Conservation (phyloP, 2,113 vertebrate species). For the Sitta europaea region DNA sequence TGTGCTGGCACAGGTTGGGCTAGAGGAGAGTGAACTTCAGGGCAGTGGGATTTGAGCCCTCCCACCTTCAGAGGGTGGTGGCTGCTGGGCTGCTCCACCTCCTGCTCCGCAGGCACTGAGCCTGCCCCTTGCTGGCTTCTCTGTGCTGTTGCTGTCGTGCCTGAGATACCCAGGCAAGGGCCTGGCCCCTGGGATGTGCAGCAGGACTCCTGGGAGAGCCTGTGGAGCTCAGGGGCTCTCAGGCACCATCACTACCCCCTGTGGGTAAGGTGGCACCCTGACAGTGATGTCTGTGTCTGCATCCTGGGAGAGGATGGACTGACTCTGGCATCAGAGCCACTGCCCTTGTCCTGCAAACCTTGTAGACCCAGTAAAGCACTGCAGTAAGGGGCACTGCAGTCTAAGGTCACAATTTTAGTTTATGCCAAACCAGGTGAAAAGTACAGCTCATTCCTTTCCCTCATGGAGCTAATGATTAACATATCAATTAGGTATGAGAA, state of each 20-base stretch:
- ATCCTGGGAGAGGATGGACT: background rate
- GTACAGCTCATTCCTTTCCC: background rate
- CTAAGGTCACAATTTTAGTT: background rate
- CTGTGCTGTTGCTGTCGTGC: background rate
- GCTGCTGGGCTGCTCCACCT: background rate
- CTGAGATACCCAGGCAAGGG: background rate
- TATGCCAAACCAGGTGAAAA: background rate
- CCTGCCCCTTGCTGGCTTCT: background rate
- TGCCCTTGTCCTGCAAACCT: background rate
- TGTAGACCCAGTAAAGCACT: background rate
- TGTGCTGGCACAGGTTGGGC: background rate
- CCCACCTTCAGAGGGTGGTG: no score
- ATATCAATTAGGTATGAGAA: background rate
- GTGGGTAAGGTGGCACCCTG: background rate
- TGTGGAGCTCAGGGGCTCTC: background rate
- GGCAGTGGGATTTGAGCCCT: background rate
- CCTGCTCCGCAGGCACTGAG: accelerated
- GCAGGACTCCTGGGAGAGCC: no score
- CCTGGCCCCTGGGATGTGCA: background rate
- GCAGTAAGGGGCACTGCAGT: background rate
- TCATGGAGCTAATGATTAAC: conserved; percentile 70
- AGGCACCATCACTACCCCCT: accelerated
- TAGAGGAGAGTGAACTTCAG: background rate
- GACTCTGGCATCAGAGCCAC: background rate
- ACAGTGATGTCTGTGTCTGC: no score